A percentile compares a stretch with the other conserved stretches of the same genome.
These are phyloP conservation scores for Drosophila melanogaster DNA, from an alignment of 1,140 invertebrate species.

Conservation along the genomic window Release_6_plus_ISO1_MT NT_033779.5:9339001-9339500, in stretches of 20 bases:
- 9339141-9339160: constrained; percentile 28
- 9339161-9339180: constrained; percentile 60
- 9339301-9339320: constrained; percentile 65
- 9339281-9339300: constrained; percentile 62
- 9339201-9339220: constrained; percentile 34
- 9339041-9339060: constrained; percentile 34
- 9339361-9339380: background rate
- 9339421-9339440: no score
- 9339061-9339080: constrained; percentile 10
- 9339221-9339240: constrained; percentile 45
- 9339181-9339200: constrained; percentile 59
- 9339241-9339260: constrained; percentile 16
- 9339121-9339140: constrained; percentile 3
- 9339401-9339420: no score
- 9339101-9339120: constrained; percentile 7
- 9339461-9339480: background rate
- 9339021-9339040: constrained; percentile 48
- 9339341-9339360: constrained; percentile 2
- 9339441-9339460: no score
- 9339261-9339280: constrained; percentile 39
- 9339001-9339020: constrained; percentile 78
- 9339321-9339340: constrained; percentile 28
- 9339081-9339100: constrained; percentile 64
- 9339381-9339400: constrained; percentile 3
- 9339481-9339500: background rate